Evolutionary conservation across 2,113 vertebrate species (phyloP), one percentile per base, ranked within the genome.

Genomic region (Spilogale gracilis): DNA sequence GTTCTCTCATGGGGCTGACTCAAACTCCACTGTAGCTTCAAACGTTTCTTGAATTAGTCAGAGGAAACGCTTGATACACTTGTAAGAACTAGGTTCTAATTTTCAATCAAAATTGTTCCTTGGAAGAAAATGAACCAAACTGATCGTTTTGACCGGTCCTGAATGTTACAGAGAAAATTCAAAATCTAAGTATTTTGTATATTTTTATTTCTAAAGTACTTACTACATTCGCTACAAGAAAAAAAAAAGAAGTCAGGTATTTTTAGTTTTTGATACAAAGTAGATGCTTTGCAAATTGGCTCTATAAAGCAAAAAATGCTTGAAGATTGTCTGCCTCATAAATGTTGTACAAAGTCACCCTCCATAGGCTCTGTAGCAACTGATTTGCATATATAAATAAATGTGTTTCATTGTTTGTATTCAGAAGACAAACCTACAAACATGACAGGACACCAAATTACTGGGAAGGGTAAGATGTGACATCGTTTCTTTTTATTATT

Each of bases 181-280:
- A 32, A 73, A 48, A 45, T 12, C 25, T 38, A 65, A 78, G 65
- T 52, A 74, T 61, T 38, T 56, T 65, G 54, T 38, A 32, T 78
- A 58, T 13, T 89, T 45, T 76, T 82, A 79, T 63, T 84, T 79
- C 3, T n/a, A 61, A 91, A 69, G 48, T 74, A 81, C 58, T 90
- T 73, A 58, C 18, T 73, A 58, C 18, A 91, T 81, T 20, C 80
- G 45, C 9, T 91, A 6, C 12, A 67, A 60, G 14, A 43, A 25
- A 52, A 27, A 73, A 43, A 43, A 61, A 79, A 71, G 71, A 73
- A 52, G 1, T 65, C 6, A 27, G 13, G 1, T 61, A 30, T 85
- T 91, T 89, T n/a, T 50, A 54, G 45, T 50, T 27, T 93, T 48
- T 17, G 45, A 50, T 18, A 27, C 2, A 79, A 27, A 93, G 45